Evolutionary conservation across 2,113 vertebrate species (phyloP).

Genomic region (Malurus elegans): DNA sequence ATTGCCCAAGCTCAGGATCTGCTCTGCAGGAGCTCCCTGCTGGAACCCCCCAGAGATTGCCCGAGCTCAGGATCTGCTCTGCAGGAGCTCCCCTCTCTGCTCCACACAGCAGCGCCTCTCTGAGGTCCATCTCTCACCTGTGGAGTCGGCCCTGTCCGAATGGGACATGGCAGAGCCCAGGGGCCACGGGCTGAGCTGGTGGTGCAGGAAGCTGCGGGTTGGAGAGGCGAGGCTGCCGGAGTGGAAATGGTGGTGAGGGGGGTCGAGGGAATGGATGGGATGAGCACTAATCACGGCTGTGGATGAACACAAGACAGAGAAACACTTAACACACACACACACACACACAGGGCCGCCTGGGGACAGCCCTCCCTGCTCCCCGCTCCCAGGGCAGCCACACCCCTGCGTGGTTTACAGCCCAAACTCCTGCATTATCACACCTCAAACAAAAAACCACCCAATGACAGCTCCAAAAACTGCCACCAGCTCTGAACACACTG

Average conservation of each 20-base stretch:
- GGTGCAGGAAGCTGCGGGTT: conserved; percentile 91
- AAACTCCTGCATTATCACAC: background rate
- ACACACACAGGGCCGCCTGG: background rate
- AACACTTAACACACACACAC: conserved; percentile 75
- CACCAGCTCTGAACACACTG: background rate
- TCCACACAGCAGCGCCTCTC: background rate
- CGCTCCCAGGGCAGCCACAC: background rate
- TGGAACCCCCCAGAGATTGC: no score
- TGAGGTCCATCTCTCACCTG: conserved; percentile 83
- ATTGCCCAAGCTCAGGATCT: no score
- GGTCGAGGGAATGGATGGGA: conserved; percentile 99
- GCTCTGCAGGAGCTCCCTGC: no score
- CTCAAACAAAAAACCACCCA: background rate
- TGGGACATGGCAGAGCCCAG: conserved; percentile 87
- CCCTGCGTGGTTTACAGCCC: background rate
- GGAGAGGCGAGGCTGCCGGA: conserved; percentile 92
- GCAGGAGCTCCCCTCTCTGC: background rate
- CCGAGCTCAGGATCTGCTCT: background rate
- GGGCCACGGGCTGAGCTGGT: conserved; percentile 84
- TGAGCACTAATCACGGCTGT: conserved; percentile 99
- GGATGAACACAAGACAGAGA: conserved; percentile 86
- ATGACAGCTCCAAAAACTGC: background rate
- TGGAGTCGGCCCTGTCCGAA: conserved; percentile 93
- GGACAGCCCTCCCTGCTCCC: background rate
- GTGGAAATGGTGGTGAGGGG: conserved; percentile 99